Evolutionary conservation across 2,113 vertebrate species (phyloP).

Genomic region (Hippocampus mohnikei): DNA sequence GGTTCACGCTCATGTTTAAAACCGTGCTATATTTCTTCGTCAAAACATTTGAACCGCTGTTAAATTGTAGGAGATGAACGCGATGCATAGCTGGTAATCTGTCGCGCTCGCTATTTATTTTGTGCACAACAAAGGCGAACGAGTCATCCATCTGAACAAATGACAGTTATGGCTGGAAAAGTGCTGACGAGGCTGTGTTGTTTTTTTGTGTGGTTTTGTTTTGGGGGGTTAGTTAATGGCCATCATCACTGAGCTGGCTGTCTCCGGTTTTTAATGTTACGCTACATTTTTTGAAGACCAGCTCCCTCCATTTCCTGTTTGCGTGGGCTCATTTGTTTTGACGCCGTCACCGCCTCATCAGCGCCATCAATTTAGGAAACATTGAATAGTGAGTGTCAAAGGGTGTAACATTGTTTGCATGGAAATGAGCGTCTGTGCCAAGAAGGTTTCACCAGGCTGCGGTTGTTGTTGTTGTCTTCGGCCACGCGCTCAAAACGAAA

Average conservation of each 20-base stretch:
- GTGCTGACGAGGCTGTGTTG: background rate
- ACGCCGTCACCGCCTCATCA: background rate
- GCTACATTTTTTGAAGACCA: background rate
- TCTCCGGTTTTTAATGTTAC: background rate
- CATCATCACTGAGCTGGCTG: background rate
- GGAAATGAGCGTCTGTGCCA: background rate
- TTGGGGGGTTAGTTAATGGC: background rate
- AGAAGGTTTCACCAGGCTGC: background rate
- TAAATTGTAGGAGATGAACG: too few relatives aligned
- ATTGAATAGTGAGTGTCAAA: background rate
- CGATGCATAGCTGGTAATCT: too few relatives aligned
- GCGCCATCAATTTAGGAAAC: conserved; percentile 4
- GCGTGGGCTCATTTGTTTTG: background rate
- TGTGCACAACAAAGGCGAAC: background rate
- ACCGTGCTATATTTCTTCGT: too few relatives aligned
- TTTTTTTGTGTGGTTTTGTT: background rate
- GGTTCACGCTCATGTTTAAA: too few relatives aligned
- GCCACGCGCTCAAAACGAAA: background rate
- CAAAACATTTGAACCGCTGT: too few relatives aligned
- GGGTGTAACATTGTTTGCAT: background rate
- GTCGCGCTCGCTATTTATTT: background rate
- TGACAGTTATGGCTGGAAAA: background rate
- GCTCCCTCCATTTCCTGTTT: background rate
- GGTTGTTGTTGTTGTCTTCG: conserved; percentile 1
- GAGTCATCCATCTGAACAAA: background rate